These are phyloP conservation scores for Spodoptera litura DNA, from an alignment of 1,140 invertebrate species.

Conservation along the genomic window DNA sequence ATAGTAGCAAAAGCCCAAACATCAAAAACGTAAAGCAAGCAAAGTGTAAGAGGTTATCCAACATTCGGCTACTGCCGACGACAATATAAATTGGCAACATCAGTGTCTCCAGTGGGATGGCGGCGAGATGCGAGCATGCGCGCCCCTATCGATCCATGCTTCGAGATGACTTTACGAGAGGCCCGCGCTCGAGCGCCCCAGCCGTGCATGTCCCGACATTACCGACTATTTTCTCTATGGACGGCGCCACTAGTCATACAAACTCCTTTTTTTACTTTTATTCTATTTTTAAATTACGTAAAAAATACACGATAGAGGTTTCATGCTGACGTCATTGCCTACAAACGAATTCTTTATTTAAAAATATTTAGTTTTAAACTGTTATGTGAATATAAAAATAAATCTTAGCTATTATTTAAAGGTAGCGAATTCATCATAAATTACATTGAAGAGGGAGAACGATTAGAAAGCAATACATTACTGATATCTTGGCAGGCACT, in stretches of 20 bases:
- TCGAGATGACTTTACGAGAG: conserved; percentile 54
- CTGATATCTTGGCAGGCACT: conserved; percentile 28
- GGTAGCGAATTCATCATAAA: conserved; percentile 5
- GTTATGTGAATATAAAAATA: background rate
- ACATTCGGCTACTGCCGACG: conserved; percentile 17
- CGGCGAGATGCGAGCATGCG: conserved; percentile 52
- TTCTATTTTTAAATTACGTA: conserved; percentile 8
- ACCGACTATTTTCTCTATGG: conserved; percentile 34
- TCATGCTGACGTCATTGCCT: background rate
- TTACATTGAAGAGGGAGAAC: conserved; percentile 27
- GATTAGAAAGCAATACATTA: conserved; percentile 37
- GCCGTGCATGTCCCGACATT: conserved; percentile 35
- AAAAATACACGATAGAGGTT: background rate
- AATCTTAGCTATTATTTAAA: background rate
- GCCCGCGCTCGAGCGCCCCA: conserved; percentile 10
- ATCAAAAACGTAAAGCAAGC: conserved; percentile 5
- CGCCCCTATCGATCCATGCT: conserved; percentile 56
- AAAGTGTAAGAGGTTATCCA: conserved; percentile 9
- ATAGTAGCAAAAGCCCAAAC: background rate
- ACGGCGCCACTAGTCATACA: conserved; percentile 21
- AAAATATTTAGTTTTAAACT: no score
- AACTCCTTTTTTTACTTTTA: background rate
- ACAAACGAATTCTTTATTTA: background rate
- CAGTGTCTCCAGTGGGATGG: conserved; percentile 42
- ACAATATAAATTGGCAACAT: conserved; percentile 44